Base-by-base conservation (phyloP, 2,888 invertebrate species). In the Himalopsyche kuldschensis region DNA sequence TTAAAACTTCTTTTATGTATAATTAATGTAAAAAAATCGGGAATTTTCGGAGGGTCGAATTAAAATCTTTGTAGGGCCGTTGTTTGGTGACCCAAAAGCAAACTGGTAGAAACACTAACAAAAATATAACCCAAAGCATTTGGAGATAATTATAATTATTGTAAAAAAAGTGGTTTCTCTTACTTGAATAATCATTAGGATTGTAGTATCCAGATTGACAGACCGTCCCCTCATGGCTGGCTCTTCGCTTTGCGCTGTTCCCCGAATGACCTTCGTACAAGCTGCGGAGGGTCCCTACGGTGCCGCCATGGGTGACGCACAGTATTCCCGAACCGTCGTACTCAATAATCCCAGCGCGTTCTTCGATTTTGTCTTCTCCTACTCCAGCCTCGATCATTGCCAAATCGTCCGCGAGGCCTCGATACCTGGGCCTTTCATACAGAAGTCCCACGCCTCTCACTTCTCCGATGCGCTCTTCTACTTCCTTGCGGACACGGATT, bases 211-310 rank as follows among this genome's bases (percentile, higher is more conserved):
- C 79, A 15, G 82, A 41, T 69, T 82, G 85, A 15, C 41, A 27
- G n/a, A 84, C 31, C 0, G 84, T 79, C 8, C 85, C 85, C 55
- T 85, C 85, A 41, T 85, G 85, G 48, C 84, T 84, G 8, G 85
- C 85, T 27, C 85, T 48, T 77, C 85, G 78, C 32, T 78, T 79
- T 1, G 82, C 81, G 75, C 85, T 85, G 32, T 46, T 77, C 20
- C 75, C 24, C 4, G 82, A 30, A 11, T 75, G 27, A 8, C 48
- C 79, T 31, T 27, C 78, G 48, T 20, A 46, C 35, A 82, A 27
- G 47, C 24, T 79, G 5, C 55, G 8, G 10, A 82, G 31, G 4
- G 47, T 79, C 17, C 75, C 79, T 17, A 20, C 55, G 24, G n/a
- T 20, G 6, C 82, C 31, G 32, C 82, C 48, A 55, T n/a, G 30